Conservation (phyloP, 2,797 vertebrate species). For the Decapterus maruadsi region DNA sequence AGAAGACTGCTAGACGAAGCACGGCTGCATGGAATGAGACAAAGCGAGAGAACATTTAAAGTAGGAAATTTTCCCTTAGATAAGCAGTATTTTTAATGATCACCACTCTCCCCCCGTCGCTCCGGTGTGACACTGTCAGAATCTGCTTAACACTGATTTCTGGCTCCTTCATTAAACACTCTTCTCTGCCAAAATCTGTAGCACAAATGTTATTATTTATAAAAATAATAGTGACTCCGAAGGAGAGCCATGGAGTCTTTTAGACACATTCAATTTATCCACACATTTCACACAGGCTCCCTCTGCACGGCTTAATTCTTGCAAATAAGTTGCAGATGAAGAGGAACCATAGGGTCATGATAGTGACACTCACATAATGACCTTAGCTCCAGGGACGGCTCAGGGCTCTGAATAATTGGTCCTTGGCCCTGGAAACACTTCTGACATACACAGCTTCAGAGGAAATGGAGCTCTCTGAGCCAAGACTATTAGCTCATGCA, state of each 20-base stretch:
- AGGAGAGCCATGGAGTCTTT: constrained; percentile 29
- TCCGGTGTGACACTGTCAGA: constrained; percentile 61
- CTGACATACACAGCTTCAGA: constrained; percentile 75
- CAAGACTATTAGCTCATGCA: constrained; percentile 64
- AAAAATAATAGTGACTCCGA: constrained; percentile 52
- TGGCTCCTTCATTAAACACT: constrained; percentile 67
- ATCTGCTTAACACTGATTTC: constrained; percentile 77
- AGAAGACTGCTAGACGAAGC: constrained; percentile 81
- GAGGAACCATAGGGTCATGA: constrained; percentile 67
- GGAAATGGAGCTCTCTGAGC: constrained; percentile 58
- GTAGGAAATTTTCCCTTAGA: constrained; percentile 84
- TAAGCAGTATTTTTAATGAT: constrained; percentile 89
- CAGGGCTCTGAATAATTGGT: constrained; percentile 82
- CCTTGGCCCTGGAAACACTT: constrained; percentile 77
- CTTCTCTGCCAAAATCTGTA: constrained; percentile 48
- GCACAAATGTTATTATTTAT: constrained; percentile 75
- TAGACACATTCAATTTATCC: constrained; percentile 46
- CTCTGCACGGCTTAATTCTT: constrained; percentile 59
- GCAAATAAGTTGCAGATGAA: constrained; percentile 77
- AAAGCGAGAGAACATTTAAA: constrained; percentile 83
- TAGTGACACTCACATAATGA: constrained; percentile 79
- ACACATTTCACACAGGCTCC: constrained; percentile 19
- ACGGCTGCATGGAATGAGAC: constrained; percentile 73
- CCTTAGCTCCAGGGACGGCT: constrained; percentile 71
- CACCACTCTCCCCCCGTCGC: constrained; percentile 59